Evolutionary conservation across 2,888 invertebrate species (phyloP).

Genomic region (Lycaena phlaeas): DNA sequence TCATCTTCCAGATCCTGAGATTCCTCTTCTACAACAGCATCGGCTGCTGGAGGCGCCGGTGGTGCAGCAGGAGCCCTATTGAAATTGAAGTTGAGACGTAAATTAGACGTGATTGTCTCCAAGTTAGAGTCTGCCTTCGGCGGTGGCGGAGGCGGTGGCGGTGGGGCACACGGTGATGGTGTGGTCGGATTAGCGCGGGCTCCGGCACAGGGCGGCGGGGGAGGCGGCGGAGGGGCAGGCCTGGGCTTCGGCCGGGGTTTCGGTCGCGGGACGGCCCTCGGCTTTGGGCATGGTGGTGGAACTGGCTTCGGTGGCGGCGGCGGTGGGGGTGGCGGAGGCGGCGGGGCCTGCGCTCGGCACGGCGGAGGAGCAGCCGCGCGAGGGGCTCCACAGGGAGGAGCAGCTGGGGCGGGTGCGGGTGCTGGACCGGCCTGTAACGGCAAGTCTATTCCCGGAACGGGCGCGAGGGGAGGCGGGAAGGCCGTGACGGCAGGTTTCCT

Average conservation of each 20-base stretch:
- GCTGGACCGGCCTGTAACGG: constrained; percentile 37
- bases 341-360: constrained; percentile 23
- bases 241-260: constrained; percentile 30
- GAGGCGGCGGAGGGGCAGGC: constrained; percentile 31
- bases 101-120: constrained; percentile 52
- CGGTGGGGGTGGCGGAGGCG: constrained; percentile 22
- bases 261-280: constrained; percentile 25
- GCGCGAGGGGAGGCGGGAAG: constrained; percentile 58
- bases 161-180: constrained; percentile 36
- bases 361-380: constrained; percentile 23
- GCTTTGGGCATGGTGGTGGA: constrained; percentile 29
- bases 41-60: constrained; percentile 27
- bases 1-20: constrained; percentile 18
- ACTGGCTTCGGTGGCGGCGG: constrained; percentile 27
- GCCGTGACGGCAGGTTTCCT: constrained; percentile 45
- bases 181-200: constrained; percentile 53
- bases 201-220: constrained; percentile 40
- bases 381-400: constrained; percentile 23
- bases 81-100: constrained; percentile 54
- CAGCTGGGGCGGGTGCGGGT: constrained; percentile 24
- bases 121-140: constrained; percentile 38
- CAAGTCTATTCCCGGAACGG: constrained; percentile 52
- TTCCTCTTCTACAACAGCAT: constrained; percentile 12
- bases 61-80: constrained; percentile 41
- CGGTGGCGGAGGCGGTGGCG: constrained; percentile 35